A percentile compares a stretch with the other conserved stretches of the same genome.
These are phyloP conservation scores for Henricia sp. DNA, from an alignment of 53 echinoderm and acorn worm genomes.

Conservation along the genomic window DNA sequence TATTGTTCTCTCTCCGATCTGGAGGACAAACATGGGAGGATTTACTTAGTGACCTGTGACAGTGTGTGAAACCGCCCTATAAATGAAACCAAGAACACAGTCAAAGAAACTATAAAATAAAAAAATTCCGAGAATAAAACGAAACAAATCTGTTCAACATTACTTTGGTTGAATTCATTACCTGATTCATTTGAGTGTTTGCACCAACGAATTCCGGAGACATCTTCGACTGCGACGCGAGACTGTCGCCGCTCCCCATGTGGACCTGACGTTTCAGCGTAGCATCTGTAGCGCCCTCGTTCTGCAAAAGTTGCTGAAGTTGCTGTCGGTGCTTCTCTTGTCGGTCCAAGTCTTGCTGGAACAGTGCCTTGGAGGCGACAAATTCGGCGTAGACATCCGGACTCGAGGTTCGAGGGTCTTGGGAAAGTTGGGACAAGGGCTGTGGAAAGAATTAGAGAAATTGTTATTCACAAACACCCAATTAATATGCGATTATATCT, in stretches of 20 bases:
- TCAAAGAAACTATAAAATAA: too few species aligned
- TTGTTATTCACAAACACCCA: too few species aligned
- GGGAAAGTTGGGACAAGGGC: neutral
- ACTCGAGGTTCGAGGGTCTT: constrained; percentile 39
- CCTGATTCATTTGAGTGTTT: constrained; percentile 11
- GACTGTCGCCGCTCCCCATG: constrained; percentile 15
- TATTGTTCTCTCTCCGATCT: too few species aligned
- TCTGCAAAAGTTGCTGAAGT: constrained; percentile 82
- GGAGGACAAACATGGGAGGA: too few species aligned
- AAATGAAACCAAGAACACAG: too few species aligned
- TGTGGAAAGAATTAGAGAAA: too few species aligned
- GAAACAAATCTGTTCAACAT: too few species aligned
- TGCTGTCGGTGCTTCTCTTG: constrained; percentile 81
- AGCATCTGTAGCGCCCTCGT: constrained; percentile 62
- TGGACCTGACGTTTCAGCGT: constrained; percentile 4
- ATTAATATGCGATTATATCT: too few species aligned
- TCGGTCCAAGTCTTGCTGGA: constrained; percentile 54
- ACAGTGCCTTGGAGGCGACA: constrained; percentile 32
- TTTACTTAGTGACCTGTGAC: too few species aligned
- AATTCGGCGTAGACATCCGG: constrained; percentile 57
- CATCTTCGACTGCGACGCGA: constrained; percentile 30
- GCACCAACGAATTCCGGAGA: constrained; percentile 17
- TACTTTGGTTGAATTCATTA: neutral
- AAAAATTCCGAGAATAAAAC: too few species aligned
- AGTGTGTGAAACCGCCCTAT: too few species aligned